A percentile compares a stretch with the other conserved stretches of the same genome.
These are phyloP conservation scores for Phenacoccus solenopsis DNA, from an alignment of 1,140 invertebrate genomes.

Conservation along the genomic window DNA sequence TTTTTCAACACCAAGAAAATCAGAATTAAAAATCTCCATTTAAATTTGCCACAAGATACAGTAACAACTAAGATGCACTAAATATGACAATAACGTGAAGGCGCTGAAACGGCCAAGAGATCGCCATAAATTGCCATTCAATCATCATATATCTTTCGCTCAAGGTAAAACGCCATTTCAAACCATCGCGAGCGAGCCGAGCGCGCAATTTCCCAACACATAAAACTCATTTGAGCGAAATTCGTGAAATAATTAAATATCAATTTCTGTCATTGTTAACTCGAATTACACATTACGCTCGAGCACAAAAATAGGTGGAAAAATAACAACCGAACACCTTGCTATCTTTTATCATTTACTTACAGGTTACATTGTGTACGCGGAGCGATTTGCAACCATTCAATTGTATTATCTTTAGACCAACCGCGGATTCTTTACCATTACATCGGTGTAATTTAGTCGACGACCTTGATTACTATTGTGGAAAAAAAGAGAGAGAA, in stretches of 20 bases:
- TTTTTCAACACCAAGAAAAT: too few species aligned
- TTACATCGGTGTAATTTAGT: not conserved
- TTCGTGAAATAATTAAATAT: not conserved
- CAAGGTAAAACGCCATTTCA: too few species aligned
- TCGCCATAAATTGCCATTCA: too few species aligned
- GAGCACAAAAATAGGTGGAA: not conserved
- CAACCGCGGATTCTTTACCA: not conserved
- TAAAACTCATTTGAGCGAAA: too few species aligned
- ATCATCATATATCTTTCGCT: too few species aligned
- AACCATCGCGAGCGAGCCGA: too few species aligned
- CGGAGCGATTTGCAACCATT: constrained; percentile 1
- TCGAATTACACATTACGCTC: not conserved
- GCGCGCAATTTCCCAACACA: too few species aligned
- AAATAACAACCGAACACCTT: not conserved
- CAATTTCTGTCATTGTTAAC: not conserved
- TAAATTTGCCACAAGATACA: too few species aligned
- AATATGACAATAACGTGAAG: too few species aligned
- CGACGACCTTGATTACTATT: not conserved
- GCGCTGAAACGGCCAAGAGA: too few species aligned
- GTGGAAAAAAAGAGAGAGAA: not conserved
- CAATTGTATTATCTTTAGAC: not conserved
- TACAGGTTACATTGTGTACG: not conserved
- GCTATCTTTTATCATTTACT: not conserved
- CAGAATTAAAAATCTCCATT: too few species aligned
- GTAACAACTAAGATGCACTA: too few species aligned